These are phyloP conservation scores for Sarcophaga variegata DNA, from an alignment of 2,888 invertebrate species.

Conservation along the genomic window DNA sequence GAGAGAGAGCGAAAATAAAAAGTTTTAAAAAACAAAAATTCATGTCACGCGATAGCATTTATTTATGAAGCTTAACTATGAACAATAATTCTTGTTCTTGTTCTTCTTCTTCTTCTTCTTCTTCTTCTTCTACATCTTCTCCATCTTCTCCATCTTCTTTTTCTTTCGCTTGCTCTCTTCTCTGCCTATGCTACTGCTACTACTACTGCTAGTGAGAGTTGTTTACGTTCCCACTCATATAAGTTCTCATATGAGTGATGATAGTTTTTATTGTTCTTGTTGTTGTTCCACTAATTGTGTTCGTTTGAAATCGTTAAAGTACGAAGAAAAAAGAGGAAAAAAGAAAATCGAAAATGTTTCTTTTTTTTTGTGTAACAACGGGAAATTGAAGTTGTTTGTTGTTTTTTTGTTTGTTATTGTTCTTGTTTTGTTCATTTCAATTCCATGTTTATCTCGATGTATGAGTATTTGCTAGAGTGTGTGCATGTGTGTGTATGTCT, in stretches of 20 bases:
- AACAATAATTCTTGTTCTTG: slow-evolving; percentile 53
- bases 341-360: no score
- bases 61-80: slow-evolving; percentile 64
- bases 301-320: background rate
- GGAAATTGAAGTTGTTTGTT: slow-evolving; percentile 12
- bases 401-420: slow-evolving; percentile 11
- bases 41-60: slow-evolving; percentile 62
- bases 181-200: no score
- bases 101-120: no score
- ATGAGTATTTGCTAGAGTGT: background rate
- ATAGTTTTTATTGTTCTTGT: background rate
- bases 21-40: slow-evolving; percentile 21
- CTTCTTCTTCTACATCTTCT: no score
- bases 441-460: background rate
- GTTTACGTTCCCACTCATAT: background rate
- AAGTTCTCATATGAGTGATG: background rate
- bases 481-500: background rate
- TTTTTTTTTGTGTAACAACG: background rate
- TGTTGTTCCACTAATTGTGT: background rate
- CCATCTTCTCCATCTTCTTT: background rate
- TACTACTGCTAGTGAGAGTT: no score
- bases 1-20: background rate
- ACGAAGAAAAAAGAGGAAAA: background rate
- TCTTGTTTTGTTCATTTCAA: slow-evolving; percentile 1
- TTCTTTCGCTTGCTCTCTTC: background rate